Conservation (phyloP, 2,113 vertebrate species). For the Platichthys flesus region DNA sequence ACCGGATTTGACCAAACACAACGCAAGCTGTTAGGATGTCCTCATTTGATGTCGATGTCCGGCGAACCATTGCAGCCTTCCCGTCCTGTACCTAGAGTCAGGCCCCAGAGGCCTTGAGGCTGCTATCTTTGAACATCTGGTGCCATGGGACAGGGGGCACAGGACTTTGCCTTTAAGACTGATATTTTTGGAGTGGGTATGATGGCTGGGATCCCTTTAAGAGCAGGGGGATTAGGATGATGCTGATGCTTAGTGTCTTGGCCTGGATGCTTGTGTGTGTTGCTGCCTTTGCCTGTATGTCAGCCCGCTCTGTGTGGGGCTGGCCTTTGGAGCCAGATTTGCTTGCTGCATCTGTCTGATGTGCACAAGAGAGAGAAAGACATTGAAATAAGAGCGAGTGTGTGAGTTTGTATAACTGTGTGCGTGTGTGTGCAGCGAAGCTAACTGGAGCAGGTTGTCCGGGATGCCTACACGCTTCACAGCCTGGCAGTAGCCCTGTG, state of each 20-base stretch:
- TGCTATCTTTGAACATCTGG: constrained; percentile 5
- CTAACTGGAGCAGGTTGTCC: constrained; percentile 76
- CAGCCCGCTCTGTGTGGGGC: constrained; percentile 52
- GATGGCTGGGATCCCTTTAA: constrained; percentile 59
- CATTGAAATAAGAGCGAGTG: no score
- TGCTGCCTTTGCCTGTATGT: constrained; percentile 66
- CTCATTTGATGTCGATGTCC: no score
- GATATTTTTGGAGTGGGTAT: constrained; percentile 60
- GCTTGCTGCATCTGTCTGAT: constrained; percentile 62
- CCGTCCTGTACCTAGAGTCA: not conserved
- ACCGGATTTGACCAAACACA: not conserved
- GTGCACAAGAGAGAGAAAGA: constrained; percentile 21
- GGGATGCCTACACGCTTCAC: constrained; percentile 61
- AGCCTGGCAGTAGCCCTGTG: constrained; percentile 49
- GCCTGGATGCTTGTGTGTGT: constrained; percentile 55
- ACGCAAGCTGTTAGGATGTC: not conserved
- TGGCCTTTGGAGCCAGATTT: constrained; percentile 60
- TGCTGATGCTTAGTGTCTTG: constrained; percentile 72
- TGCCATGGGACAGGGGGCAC: constrained; percentile 23
- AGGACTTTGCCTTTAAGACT: constrained; percentile 50
- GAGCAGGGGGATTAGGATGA: constrained; percentile 63
- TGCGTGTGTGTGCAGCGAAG: constrained; percentile 42
- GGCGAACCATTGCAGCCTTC: not conserved
- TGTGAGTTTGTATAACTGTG: no score
- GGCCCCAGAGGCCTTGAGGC: not conserved